Base-by-base conservation (phyloP, 2,888 invertebrate genomes). In the Ectropis crepuscularia region DNA sequence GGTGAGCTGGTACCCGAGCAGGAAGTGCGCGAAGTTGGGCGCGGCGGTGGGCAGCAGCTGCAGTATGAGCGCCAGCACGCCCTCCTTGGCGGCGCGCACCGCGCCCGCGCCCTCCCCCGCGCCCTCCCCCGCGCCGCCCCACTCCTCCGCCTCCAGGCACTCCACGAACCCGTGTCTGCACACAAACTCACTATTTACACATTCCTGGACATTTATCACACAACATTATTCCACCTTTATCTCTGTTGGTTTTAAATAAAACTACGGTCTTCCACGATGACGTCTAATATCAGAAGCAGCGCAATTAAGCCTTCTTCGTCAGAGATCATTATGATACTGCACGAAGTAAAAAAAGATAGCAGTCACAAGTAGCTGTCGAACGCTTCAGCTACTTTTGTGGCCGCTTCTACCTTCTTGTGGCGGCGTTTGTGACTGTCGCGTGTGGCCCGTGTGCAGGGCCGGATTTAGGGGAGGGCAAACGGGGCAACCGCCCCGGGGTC, bases 1-100 rank as follows among this genome's bases (percentile, higher is more conserved):
- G 0, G 94, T 93, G 5, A 97, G 92, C 74, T 98, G 96, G 84
- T 98, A 98, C 0, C 98, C 98, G 2, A 99, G 94, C 53, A 99
- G 93, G 83, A 96, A 97, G 83, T 98, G 98, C 0, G 97, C 96
- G 7, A 99, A 89, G 89, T 98, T 98, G 2, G 98, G 98, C 16
- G 96, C 90, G 0, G 96, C 95, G 57, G 96, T 95, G 5, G 94
- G 94, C 58, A 98, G 92, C 78, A 97, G 95, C 71, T 96, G 95
- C 81, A 97, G 95, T 78, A 99, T 86, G 5, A 98, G 86, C 72
- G 95, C 87, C 11, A 98, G 89, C 60, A 98, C 95, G 10, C 95
- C 94, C 76, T 96, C 95, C 85, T 96, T 96, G 43, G 95, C 94
- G 38, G 86, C 87, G 6, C 85, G 83, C 67, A 82, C 83, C 47